These are phyloP conservation scores for Cygnus buccinator DNA, from an alignment of 2,113 vertebrate genomes.

Conservation along the genomic window DNA sequence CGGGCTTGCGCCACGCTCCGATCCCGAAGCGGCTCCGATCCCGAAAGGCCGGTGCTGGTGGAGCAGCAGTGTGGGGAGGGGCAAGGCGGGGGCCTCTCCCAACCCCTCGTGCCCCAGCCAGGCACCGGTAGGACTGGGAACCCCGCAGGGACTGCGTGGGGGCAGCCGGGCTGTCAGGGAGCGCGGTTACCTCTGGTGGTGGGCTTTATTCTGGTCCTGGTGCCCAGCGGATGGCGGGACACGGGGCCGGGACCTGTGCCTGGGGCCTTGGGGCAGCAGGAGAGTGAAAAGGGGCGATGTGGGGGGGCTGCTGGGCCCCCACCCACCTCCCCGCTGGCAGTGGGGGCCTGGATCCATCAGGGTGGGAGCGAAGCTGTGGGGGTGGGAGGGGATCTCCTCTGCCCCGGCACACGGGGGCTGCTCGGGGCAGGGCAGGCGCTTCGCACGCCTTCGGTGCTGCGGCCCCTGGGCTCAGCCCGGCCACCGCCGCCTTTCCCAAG, in stretches of 20 bases:
- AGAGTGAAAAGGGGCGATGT: neutral
- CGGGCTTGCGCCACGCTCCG: neutral
- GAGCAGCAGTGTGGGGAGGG: neutral
- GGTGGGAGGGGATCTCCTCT: neutral
- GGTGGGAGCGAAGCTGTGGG: neutral
- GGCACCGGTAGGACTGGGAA: neutral
- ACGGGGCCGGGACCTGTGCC: fast-evolving
- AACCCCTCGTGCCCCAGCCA: neutral
- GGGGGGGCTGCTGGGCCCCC: neutral
- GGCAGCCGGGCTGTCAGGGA: no score
- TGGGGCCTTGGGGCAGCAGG: neutral
- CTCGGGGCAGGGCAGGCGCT: neutral
- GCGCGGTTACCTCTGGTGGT: neutral
- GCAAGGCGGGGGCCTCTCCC: neutral
- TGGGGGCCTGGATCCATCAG: neutral
- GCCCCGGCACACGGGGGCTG: neutral
- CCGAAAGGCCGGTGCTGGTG: neutral
- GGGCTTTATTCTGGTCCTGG: fast-evolving
- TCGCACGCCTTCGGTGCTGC: fast-evolving
- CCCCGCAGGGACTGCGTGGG: neutral
- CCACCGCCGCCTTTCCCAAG: fast-evolving
- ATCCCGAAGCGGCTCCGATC: neutral
- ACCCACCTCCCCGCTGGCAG: neutral
- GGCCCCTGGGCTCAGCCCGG: neutral
- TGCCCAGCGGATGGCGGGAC: fast-evolving